Evolutionary conservation across 2,113 vertebrate species (phyloP).

Genomic region (Catharus bicknelli): DNA sequence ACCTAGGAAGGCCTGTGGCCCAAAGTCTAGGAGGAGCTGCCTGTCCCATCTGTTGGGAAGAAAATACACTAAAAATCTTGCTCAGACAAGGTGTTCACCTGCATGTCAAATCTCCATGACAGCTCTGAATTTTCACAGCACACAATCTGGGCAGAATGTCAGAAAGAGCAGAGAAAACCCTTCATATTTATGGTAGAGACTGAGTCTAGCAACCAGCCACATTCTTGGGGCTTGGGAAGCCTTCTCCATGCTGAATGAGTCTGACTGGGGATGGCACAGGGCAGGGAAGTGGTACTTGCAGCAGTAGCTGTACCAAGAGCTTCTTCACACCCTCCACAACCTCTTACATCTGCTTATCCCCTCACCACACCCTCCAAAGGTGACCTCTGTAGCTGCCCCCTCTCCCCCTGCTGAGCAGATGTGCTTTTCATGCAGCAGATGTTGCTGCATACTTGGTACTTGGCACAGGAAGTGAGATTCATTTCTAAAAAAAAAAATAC

Average conservation of each 20-base stretch:
- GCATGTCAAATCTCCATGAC: background rate
- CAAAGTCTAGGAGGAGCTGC: background rate
- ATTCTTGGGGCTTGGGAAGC: background rate
- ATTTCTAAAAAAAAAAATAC: background rate
- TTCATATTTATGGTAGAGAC: background rate
- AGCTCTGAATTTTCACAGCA: background rate
- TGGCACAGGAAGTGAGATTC: background rate
- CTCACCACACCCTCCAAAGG: background rate
- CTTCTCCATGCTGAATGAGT: background rate
- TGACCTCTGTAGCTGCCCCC: background rate
- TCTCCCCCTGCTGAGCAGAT: background rate
- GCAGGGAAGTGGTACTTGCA: fast-evolving
- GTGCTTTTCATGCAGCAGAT: background rate
- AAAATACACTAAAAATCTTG: background rate
- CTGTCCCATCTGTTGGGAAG: background rate
- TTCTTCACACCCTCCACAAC: background rate
- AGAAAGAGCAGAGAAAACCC: background rate
- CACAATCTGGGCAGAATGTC: background rate
- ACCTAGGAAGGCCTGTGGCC: background rate
- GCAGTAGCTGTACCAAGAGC: no score
- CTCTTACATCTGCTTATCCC: background rate
- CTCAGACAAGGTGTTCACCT: background rate
- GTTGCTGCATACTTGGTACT: background rate
- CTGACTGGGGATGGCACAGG: fast-evolving
- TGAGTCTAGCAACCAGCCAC: fast-evolving